Conservation (phyloP, 2,888 invertebrate species). For the Mesoligia furuncula region DNA sequence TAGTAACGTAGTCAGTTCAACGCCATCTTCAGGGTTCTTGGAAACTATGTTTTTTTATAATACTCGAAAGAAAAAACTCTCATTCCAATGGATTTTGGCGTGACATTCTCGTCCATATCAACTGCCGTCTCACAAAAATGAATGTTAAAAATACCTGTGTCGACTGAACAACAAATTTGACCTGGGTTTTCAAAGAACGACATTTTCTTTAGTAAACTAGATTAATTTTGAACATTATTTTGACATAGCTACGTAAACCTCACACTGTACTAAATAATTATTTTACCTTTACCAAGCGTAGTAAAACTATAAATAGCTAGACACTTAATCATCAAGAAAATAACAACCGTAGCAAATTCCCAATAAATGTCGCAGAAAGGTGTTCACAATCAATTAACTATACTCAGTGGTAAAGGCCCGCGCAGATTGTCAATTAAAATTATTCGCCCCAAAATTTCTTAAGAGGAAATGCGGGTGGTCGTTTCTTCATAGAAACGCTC, state of each 20-base stretch:
- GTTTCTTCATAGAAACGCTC: no score
- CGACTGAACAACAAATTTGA: background rate
- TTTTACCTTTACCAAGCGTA: background rate
- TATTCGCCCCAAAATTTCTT: background rate
- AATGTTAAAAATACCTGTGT: background rate
- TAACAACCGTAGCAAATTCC: slow-evolving; percentile 7
- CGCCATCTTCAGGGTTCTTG: no score
- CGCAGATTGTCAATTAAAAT: slow-evolving; percentile 22
- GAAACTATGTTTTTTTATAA: no score
- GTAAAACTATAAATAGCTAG: background rate
- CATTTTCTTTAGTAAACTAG: background rate
- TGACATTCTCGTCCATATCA: background rate
- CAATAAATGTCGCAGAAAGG: slow-evolving; percentile 1
- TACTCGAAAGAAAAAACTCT: no score
- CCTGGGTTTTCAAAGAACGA: background rate
- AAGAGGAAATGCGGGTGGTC: no score
- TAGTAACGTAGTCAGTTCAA: no score
- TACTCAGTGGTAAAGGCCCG: slow-evolving; percentile 1
- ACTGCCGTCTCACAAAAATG: background rate
- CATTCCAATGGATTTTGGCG: background rate
- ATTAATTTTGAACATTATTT: background rate
- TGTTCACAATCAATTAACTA: slow-evolving; percentile 27
- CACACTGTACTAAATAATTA: background rate
- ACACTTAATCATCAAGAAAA: background rate
- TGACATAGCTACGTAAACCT: background rate